Conservation (phyloP, 2,797 vertebrate genomes). For the Lycodopsis pacificus region DNA sequence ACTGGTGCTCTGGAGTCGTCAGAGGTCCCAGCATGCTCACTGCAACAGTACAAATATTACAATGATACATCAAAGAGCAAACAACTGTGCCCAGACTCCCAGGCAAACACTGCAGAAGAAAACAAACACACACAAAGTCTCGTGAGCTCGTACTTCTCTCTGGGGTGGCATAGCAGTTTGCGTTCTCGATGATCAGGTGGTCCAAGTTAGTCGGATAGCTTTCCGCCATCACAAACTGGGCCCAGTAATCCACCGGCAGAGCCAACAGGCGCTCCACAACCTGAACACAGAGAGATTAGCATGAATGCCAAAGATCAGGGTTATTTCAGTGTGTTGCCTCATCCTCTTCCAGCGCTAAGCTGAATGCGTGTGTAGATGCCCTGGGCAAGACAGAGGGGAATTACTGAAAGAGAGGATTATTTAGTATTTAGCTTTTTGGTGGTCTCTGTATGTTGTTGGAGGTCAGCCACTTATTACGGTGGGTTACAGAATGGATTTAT, state of each 20-base stretch:
- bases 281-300: slow-evolving; percentile 71
- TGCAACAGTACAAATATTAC: slow-evolving; percentile 71
- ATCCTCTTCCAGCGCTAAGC: slow-evolving; percentile 12
- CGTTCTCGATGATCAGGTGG: slow-evolving; percentile 91
- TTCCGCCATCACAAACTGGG: slow-evolving; percentile 89
- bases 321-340: slow-evolving; percentile 56
- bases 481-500: not conserved
- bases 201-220: slow-evolving; percentile 83
- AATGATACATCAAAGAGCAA: not conserved
- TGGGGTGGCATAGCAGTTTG: slow-evolving; percentile 91
- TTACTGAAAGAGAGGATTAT: slow-evolving; percentile 4
- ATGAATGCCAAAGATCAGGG: slow-evolving; percentile 14
- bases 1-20: slow-evolving; percentile 95
- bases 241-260: slow-evolving; percentile 92
- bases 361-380: slow-evolving; percentile 5
- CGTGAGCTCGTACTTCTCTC: slow-evolving; percentile 87
- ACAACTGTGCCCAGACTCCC: not conserved
- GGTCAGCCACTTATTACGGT: not conserved
- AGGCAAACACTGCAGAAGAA: not conserved
- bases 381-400: slow-evolving; percentile 21
- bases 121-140: not conserved
- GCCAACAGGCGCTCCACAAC: slow-evolving; percentile 91
- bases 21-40: slow-evolving; percentile 94
- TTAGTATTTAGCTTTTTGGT: not conserved
- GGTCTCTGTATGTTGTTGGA: not conserved